Evolutionary conservation across 2,113 vertebrate species (phyloP), one percentile per base, ranked within the genome.

Genomic region (Syngnathus scovelli): DNA sequence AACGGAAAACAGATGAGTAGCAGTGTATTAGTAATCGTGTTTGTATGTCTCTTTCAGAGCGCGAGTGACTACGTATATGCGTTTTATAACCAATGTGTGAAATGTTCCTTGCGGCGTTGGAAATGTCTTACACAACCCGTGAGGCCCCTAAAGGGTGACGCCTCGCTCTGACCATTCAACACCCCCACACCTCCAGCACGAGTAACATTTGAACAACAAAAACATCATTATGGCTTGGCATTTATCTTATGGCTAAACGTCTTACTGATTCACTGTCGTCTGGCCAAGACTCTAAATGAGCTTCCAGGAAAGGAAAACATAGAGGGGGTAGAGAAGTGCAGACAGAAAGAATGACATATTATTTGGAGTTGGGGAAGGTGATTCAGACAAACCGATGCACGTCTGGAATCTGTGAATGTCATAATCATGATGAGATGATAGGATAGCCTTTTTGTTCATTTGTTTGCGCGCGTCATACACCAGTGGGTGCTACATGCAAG

Each of bases 211-310:
- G 80, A 83, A 70, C 71, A 78, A 46, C 41, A n/a, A 82, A 77
- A 81, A 76, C 67, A 75, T 66, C 68, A 68, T 64, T 49, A 61
- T 66, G 70, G 63, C 68, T 56, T 77, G 77, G 69, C 75, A 70
- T 80, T 75, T 75, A 80, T 79, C 71, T 75, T 75, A 66, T 65
- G 64, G 69, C 72, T 74, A 27, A 65, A 70, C 36, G 61, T 76
- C 67, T 43, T 59, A 72, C 71, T 90, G 89, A 90, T 84, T 90
- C 88, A 90, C 77, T 69, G 75, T 41, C 37, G 70, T 88, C 83
- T 86, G 80, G 78, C 75, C 70, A 66, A 59, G 64, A 72, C 67
- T 80, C 69, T 77, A 81, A 81, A 82, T 71, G 12, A 67, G 74
- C 68, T 85, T 87, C 81, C 80, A 70, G 82, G 78, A 90, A 89